Conservation (phyloP, 2,113 vertebrate genomes). For the Sinocyclocheilus grahami region DNA sequence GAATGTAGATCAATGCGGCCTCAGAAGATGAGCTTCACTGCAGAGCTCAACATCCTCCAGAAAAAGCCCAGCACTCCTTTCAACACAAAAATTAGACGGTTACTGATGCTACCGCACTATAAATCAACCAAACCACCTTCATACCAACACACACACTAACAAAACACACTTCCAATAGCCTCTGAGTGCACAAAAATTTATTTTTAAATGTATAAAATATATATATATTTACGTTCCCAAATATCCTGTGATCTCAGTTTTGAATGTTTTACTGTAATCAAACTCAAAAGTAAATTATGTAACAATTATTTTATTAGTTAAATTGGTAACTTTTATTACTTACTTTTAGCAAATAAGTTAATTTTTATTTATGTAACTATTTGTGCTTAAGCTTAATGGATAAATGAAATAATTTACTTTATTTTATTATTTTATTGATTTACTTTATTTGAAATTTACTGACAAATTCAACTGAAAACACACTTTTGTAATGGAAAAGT, state of each 20-base stretch:
- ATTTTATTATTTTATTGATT: too few relatives aligned
- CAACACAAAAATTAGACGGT: not conserved
- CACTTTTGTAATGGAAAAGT: not conserved
- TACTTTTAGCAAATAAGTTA: not conserved
- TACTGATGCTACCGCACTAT: not conserved
- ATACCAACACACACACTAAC: not conserved
- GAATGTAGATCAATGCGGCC: slow-evolving; percentile 46
- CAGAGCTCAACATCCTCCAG: not conserved
- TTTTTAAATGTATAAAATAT: too few relatives aligned
- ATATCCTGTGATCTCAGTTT: slow-evolving; percentile 33
- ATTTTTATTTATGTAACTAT: not conserved
- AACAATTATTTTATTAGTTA: not conserved
- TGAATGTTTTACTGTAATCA: slow-evolving; percentile 42
- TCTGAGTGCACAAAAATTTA: not conserved
- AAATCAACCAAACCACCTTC: not conserved
- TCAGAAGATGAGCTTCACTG: slow-evolving; percentile 29
- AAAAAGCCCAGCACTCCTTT: slow-evolving; percentile 1
- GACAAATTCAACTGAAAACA: not conserved
- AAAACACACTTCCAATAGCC: not conserved
- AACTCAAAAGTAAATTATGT: not conserved
- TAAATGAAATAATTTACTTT: not conserved
- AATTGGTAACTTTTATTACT: not conserved
- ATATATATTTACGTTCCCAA: slow-evolving; percentile 15
- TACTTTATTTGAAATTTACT: too few relatives aligned
- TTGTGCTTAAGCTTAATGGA: not conserved